Conservation (phyloP, 2,888 invertebrate genomes). For the Drosophila hamatofila region DNA sequence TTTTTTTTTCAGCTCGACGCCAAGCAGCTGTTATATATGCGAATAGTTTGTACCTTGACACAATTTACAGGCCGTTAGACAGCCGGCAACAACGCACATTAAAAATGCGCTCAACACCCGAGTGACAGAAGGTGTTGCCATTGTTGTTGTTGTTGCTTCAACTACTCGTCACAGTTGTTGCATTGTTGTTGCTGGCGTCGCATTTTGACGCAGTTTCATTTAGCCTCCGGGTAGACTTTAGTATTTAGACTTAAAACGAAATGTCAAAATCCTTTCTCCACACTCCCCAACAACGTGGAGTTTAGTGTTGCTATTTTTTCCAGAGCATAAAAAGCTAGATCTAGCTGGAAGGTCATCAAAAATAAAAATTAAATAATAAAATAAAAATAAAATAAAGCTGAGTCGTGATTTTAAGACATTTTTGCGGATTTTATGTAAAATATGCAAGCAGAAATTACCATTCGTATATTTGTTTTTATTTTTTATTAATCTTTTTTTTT, state of each 20-base stretch:
- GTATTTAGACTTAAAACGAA: constrained; percentile 43
- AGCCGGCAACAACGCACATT: constrained; percentile 63
- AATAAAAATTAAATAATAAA: too few species aligned
- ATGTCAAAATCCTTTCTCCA: constrained; percentile 31
- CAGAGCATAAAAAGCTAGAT: too few species aligned
- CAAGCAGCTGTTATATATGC: constrained; percentile 18
- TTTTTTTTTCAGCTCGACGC: not conserved
- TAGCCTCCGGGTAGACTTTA: constrained; percentile 50
- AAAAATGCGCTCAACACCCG: constrained; percentile 64
- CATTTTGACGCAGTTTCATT: constrained; percentile 66
- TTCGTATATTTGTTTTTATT: too few species aligned
- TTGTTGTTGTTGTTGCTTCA: constrained; percentile 18
- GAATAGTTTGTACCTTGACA: constrained; percentile 68
- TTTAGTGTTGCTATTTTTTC: too few species aligned
- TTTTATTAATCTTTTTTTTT: too few species aligned
- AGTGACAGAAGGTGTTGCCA: constrained; percentile 42
- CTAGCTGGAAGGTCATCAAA: too few species aligned
- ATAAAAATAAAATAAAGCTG: too few species aligned
- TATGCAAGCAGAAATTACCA: too few species aligned
- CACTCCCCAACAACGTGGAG: constrained; percentile 17
- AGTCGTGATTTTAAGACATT: too few species aligned
- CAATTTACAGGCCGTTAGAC: constrained; percentile 74
- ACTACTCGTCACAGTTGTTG: constrained; percentile 9
- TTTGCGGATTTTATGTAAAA: too few species aligned
- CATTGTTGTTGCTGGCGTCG: constrained; percentile 36